A percentile compares a stretch with the other conserved stretches of the same genome.
These are phyloP conservation scores for Temnothorax unifasciatus DNA, from an alignment of 2,888 invertebrate species.

Conservation along the genomic window DNA sequence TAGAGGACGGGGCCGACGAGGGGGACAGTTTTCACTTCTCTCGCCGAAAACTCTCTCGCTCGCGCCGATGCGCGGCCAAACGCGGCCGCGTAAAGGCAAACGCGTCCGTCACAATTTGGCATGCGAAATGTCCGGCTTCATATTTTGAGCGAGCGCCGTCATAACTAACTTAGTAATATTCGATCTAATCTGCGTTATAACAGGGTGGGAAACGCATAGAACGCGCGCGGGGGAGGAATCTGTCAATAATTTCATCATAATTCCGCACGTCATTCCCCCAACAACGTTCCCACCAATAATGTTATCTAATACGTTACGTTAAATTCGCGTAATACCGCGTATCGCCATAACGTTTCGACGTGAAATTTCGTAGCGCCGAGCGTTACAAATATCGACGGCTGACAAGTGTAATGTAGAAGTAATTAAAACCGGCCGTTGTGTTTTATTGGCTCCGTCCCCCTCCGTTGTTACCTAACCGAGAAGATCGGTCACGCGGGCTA, in stretches of 20 bases:
- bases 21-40: constrained; percentile 35
- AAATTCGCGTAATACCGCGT: neutral
- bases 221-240: neutral
- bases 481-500: constrained; percentile 52
- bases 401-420: constrained; percentile 37
- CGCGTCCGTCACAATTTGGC: constrained; percentile 25
- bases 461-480: constrained; percentile 10
- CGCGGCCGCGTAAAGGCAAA: constrained; percentile 8
- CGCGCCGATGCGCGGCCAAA: constrained; percentile 3
- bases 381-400: constrained; percentile 16
- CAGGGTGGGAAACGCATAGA: neutral
- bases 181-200: neutral
- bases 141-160: neutral
- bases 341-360: constrained; percentile 29
- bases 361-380: constrained; percentile 6
- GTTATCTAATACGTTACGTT: constrained; percentile 26
- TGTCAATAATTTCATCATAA: constrained; percentile 39
- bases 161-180: constrained; percentile 30
- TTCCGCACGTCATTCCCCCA: constrained; percentile 7
- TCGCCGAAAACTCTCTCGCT: constrained; percentile 9
- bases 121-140: constrained; percentile 19
- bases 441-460: constrained; percentile 10
- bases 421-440: constrained; percentile 36
- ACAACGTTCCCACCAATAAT: neutral
- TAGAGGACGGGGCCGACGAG: constrained; percentile 20